Evolutionary conservation across 1,140 invertebrate genomes (phyloP), one percentile per base, ranked within the genome.

Genomic region (Dendroctonus valens): DNA sequence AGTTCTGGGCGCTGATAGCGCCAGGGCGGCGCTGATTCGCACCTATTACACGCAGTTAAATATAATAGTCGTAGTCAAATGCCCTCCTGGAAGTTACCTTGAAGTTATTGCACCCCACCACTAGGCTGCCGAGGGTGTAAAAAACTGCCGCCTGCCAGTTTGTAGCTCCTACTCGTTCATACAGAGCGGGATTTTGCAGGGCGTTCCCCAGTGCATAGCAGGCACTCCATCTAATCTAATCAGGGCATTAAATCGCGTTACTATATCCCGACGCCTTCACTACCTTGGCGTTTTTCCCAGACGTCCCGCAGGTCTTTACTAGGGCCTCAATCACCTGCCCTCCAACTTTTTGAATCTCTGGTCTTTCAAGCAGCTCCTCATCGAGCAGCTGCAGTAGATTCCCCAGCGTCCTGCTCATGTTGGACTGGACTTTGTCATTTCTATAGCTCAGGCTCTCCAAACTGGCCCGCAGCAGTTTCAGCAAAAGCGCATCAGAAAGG

Each of bases 161-260:
- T 40, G 40, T 59, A 8, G 6, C 50, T 9, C 53, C 37, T 8
- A 64, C 55, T 7, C 9, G n/a, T 4, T 8, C n/a, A 71, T 86
- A 86, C 3, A 91, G 76, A 7, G 78, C 71, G 4, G 79, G 74
- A 78, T 91, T 91, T 70, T 85, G 86, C 76, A 92, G 82, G 48
- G 89, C 81, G 70, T 90, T 91, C 15, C 91, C 90, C 9, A 94
- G 76, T 11, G 92, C 92, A 78, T 93, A 90, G 75, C 93, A 95
- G 7, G 92, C 89, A 80, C 95, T 96, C 93, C 93, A 96, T 51
- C 91, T 84, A 7, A 93, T 85, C 86, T 87, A 66, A 55, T 73
- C 78, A 73, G 50, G 15, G 26, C 26, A 26, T 51, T 51, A n/a
- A 51, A 3, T 51, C 2, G 15, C 9, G 44, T 46, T 46, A 46